Evolutionary conservation across 1,140 invertebrate species (phyloP), one percentile per base, ranked within the genome.

Genomic region (Colletes latitarsis): DNA sequence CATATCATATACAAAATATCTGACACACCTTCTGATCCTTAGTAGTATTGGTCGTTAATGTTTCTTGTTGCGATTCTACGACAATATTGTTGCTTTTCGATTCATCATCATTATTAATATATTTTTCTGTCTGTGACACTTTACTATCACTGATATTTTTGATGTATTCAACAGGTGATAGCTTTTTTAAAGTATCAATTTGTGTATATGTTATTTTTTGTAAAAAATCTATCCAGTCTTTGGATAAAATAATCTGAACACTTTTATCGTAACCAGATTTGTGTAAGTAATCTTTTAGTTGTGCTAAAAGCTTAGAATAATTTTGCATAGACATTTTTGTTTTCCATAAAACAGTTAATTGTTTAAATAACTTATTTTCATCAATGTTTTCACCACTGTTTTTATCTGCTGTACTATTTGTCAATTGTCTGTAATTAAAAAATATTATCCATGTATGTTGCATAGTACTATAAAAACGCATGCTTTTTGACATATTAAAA

Each of bases 181-280:
- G 89, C 72, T 92, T 94, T 71, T 90, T 89, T 3, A 92, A 82
- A 1, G 81, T 86, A 66, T 92, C 83, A 6, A 92, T 88, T 68
- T 91, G 90, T 0, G 89, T 86, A 19, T 91, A 92, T 0, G 92
- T 90, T 17, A 93, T 71, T 84, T 90, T 94, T 81, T 95, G 93
- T 41, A 95, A 82, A 57, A 93, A 89, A 3, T 93, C 91, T 5
- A 93, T 86, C 92, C 94, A 94, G 79, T 95, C 93, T 84, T 94
- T 95, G 68, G 92, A 94, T 8, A 95, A 70, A n/a, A 90, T 83
- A 52, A 93, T 89, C 64, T 94, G 93, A 43, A 94, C 73, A 77
- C 89, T 92, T 72, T 93, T 94, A n/a, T 94, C 93, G 43, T 90
- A 92, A 63, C 92, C 91, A 49, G 92, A 89, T 85, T 94, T 95